Evolutionary conservation across 2,113 vertebrate species (phyloP).

Genomic region (Poeciliopsis prolifica): DNA sequence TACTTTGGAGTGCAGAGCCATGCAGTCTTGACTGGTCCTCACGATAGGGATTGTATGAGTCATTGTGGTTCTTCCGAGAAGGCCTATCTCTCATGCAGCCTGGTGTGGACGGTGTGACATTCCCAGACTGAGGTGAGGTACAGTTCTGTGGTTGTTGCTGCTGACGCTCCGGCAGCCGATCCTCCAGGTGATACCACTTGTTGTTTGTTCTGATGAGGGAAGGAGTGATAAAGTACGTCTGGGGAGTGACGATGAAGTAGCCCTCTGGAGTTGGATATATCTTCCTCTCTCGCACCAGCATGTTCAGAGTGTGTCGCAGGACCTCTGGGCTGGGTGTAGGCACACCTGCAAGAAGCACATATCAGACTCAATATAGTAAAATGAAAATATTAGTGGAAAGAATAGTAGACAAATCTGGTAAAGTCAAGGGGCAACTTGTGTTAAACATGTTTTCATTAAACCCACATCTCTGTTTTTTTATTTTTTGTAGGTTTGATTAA

Average conservation of each 20-base stretch:
- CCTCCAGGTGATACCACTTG: constrained; percentile 98
- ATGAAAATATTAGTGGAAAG: neutral
- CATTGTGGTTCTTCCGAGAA: constrained; percentile 93
- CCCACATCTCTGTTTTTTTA: no score
- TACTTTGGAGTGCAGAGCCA: constrained; percentile 89
- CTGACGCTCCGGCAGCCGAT: constrained; percentile 89
- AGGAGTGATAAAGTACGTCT: constrained; percentile 99
- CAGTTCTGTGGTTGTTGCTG: constrained; percentile 86
- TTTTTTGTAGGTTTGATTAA: no score
- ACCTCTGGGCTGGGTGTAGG: constrained; percentile 98
- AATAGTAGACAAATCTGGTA: neutral
- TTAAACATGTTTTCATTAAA: no score
- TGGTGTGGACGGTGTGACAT: constrained; percentile 89
- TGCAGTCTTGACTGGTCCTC: constrained; percentile 91
- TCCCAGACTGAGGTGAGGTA: constrained; percentile 93
- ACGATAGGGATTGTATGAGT: constrained; percentile 92
- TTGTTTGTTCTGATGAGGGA: constrained; percentile 90
- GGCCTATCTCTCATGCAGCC: constrained; percentile 92
- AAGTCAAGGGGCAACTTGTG: neutral
- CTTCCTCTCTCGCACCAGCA: constrained; percentile 97
- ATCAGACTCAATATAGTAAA: neutral
- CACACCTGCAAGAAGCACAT: constrained; percentile 82
- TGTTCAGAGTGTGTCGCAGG: constrained; percentile 95
- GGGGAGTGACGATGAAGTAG: constrained; percentile 98
- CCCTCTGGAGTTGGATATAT: constrained; percentile 98